A percentile compares a stretch with the other conserved stretches of the same genome.
These are phyloP conservation scores for Pituophis catenifer DNA, from an alignment of 2,113 vertebrate species.

Conservation along the genomic window DNA sequence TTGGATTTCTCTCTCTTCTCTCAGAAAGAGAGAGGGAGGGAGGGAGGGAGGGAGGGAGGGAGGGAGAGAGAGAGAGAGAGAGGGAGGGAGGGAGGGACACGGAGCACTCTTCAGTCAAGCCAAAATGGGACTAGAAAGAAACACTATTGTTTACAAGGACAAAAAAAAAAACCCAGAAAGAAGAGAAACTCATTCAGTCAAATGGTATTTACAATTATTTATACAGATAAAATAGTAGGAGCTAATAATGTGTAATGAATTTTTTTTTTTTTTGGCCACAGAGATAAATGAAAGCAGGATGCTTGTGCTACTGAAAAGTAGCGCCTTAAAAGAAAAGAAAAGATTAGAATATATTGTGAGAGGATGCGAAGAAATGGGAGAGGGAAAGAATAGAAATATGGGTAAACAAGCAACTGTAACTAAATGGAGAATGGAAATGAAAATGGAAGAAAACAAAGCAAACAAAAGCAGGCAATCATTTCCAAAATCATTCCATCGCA, in stretches of 20 bases:
- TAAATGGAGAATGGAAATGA: background rate
- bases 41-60: too few relatives aligned
- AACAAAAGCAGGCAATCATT: background rate
- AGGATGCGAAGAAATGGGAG: background rate
- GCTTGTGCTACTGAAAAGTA: background rate
- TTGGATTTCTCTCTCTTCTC: too few relatives aligned
- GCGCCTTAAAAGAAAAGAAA: background rate
- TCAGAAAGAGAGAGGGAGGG: too few relatives aligned
- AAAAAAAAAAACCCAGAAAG: background rate
- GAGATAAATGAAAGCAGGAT: background rate
- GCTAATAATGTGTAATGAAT: background rate
- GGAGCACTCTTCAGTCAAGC: background rate
- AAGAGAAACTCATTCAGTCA: background rate
- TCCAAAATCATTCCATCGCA: background rate
- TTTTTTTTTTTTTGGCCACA: background rate
- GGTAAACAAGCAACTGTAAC: background rate
- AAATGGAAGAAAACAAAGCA: background rate
- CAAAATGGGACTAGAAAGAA: background rate
- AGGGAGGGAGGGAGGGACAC: too few relatives aligned
- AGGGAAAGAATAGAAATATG: background rate
- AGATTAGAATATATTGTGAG: background rate
- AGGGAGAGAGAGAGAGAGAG: accelerated
- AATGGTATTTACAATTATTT: background rate
- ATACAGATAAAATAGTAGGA: background rate
- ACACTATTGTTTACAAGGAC: background rate